Conservation (phyloP, 2,797 vertebrate species). For the Dendrocincla tyrannina region DNA sequence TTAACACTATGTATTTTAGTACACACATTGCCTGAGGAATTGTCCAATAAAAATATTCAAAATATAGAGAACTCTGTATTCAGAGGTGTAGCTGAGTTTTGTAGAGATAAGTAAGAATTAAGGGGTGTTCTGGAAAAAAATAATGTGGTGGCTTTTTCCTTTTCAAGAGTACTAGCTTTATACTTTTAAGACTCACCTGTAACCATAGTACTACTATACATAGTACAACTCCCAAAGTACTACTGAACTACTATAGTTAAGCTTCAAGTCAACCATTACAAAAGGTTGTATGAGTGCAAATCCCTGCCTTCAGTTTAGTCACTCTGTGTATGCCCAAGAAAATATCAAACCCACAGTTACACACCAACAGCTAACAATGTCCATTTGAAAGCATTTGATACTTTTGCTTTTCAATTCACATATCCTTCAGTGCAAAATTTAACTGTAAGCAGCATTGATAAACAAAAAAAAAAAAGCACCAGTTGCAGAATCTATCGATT, state of each 20-base stretch:
- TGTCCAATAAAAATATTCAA: not conserved
- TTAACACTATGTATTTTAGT: not conserved
- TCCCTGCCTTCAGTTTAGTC: not conserved
- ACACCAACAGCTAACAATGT: not conserved
- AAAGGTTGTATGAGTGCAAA: not conserved
- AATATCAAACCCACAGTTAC: not conserved
- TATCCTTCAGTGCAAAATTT: constrained; percentile 23
- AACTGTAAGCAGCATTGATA: constrained; percentile 44
- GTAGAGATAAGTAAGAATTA: not conserved
- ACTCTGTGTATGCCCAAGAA: not conserved
- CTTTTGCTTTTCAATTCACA: constrained; percentile 28
- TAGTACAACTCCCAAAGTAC: not conserved
- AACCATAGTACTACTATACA: not conserved
- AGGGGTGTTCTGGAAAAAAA: not conserved
- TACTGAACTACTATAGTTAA: not conserved
- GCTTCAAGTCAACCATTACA: not conserved
- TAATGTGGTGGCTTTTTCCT: not conserved
- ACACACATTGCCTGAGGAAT: not conserved
- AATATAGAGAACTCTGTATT: not conserved
- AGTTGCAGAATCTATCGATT: constrained; percentile 63
- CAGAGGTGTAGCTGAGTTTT: not conserved
- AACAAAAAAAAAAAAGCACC: constrained; percentile 52
- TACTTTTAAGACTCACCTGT: constrained; percentile 9
- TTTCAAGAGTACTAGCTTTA: not conserved
- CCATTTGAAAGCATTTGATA: constrained; percentile 40